Conservation (phyloP, 2,888 invertebrate genomes). For the Drosophila siamana region DNA sequence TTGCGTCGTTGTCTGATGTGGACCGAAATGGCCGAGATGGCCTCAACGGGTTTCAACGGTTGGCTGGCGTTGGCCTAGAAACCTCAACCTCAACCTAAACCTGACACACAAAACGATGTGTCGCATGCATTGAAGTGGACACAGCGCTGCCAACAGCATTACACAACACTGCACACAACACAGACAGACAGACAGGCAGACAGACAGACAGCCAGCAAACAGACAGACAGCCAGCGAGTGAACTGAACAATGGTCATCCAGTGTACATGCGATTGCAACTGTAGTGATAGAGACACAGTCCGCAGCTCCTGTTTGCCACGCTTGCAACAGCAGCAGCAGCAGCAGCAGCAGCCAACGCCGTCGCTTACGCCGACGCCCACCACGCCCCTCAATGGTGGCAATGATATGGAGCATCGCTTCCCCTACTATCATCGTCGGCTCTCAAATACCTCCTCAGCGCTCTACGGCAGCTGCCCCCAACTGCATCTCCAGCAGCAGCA, state of each 20-base stretch:
- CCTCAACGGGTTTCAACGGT: slow-evolving; percentile 54
- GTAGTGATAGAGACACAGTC: slow-evolving; percentile 79
- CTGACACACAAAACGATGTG: slow-evolving; percentile 42
- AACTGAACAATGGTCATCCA: slow-evolving; percentile 82
- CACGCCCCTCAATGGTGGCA: slow-evolving; percentile 60
- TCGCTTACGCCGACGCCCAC: slow-evolving; percentile 42
- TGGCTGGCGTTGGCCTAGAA: slow-evolving; percentile 65
- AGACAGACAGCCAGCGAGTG: slow-evolving; percentile 13
- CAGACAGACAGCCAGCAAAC: slow-evolving; percentile 4
- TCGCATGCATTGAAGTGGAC: slow-evolving; percentile 56
- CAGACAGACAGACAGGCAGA: neutral
- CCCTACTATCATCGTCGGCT: slow-evolving; percentile 73
- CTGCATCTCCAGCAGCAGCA: slow-evolving; percentile 47
- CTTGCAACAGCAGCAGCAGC: slow-evolving; percentile 23
- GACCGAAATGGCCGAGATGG: slow-evolving; percentile 55
- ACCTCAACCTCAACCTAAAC: slow-evolving; percentile 45
- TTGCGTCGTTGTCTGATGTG: too few species aligned
- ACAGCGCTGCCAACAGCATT: neutral
- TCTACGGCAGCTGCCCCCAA: slow-evolving; percentile 84
- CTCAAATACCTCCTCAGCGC: slow-evolving; percentile 81
- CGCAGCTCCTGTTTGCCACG: slow-evolving; percentile 68
- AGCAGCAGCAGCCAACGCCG: slow-evolving; percentile 22
- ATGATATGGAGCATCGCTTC: slow-evolving; percentile 81
- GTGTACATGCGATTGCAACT: slow-evolving; percentile 84
- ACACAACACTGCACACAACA: slow-evolving; percentile 3